phyloP scores from a whole-genome alignment of 1,140 invertebrate species.

The Drosophila chauvacae region DNA sequence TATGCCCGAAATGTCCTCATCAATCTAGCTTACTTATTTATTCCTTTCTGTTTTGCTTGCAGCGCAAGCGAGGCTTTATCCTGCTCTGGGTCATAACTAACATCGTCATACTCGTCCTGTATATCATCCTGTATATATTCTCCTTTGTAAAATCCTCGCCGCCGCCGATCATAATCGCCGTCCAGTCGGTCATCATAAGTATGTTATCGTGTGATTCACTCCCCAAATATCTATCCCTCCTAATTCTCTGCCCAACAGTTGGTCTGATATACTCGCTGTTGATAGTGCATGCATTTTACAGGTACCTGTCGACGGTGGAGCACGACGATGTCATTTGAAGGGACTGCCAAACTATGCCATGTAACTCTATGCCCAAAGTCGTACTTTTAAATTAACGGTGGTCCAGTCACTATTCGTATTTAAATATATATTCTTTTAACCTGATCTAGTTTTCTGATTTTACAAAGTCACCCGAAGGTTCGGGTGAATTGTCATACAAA shows the following conservation, averaged over 20 bases:
- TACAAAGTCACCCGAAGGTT: not conserved
- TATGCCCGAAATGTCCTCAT: not conserved
- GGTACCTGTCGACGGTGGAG: not conserved
- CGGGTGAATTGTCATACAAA: no score
- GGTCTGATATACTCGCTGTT: slow-evolving; percentile 31
- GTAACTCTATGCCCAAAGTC: not conserved
- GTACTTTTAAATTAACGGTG: not conserved
- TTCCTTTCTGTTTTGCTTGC: not conserved
- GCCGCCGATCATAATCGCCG: not conserved
- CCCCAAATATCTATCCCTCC: not conserved
- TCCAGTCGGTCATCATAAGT: slow-evolving; percentile 32
- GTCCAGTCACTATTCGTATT: not conserved
- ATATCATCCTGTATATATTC: slow-evolving; percentile 12
- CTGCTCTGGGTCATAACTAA: slow-evolving; percentile 41
- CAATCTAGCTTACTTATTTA: not conserved
- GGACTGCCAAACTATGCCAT: not conserved
- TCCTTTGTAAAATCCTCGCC: not conserved
- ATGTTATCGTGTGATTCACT: not conserved
- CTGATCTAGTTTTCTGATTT: not conserved
- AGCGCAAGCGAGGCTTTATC: slow-evolving; percentile 33
- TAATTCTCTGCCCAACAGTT: slow-evolving; percentile 13
- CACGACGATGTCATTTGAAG: not conserved
- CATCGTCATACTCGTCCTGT: slow-evolving; percentile 13
- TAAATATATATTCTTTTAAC: not conserved
- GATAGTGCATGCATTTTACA: slow-evolving; percentile 27